Evolutionary conservation across 2,113 vertebrate genomes (phyloP).

Genomic region (Kryptolebias marmoratus): DNA sequence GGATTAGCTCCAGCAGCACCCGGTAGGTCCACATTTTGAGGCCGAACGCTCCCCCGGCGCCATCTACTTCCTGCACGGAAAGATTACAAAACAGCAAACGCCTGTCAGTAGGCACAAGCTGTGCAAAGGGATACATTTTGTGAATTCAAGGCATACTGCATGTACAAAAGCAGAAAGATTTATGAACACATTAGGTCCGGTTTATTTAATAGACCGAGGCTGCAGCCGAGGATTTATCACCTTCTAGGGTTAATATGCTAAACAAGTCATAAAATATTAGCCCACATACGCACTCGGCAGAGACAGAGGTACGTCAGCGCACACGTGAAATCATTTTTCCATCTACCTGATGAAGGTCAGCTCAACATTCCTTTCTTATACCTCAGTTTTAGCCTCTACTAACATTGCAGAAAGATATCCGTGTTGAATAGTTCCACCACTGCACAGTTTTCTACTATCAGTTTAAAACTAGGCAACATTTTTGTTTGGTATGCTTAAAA

Average conservation of each 20-base stretch:
- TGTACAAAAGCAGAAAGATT: too few relatives aligned
- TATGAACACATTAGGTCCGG: not conserved
- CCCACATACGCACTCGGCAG: not conserved
- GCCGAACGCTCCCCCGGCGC: constrained; percentile 65
- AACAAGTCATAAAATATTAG: not conserved
- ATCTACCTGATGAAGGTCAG: too few relatives aligned
- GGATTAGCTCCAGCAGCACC: constrained; percentile 80
- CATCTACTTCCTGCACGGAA: constrained; percentile 69
- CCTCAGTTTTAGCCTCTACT: too few relatives aligned
- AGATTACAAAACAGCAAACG: not conserved
- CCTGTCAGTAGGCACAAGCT: not conserved
- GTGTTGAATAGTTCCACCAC: too few relatives aligned
- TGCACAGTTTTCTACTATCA: too few relatives aligned
- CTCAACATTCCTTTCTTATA: too few relatives aligned
- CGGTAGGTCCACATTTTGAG: constrained; percentile 81
- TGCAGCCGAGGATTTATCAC: too few relatives aligned
- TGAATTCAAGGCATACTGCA: not conserved
- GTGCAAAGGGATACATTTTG: not conserved
- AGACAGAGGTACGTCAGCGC: not conserved
- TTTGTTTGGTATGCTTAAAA: too few relatives aligned
- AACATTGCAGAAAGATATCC: too few relatives aligned
- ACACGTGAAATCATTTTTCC: not conserved
- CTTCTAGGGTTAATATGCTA: not conserved
- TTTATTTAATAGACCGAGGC: not conserved
- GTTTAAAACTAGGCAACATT: too few relatives aligned